Evolutionary conservation across 2,113 vertebrate species (phyloP), one percentile per base, ranked within the genome.

Genomic region (Pyxicephalus adspersus): DNA sequence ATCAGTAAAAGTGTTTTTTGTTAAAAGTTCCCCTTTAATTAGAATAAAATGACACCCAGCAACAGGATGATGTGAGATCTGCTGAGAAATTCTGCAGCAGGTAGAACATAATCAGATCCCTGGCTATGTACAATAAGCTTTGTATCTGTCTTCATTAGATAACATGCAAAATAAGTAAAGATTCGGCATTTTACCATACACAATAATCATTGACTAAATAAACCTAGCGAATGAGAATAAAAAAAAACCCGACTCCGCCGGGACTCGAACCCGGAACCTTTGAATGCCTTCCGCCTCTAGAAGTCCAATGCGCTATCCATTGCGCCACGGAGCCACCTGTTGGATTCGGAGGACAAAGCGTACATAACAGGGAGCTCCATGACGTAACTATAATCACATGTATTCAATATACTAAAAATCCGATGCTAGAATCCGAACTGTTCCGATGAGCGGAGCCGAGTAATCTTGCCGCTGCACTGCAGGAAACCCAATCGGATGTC

Each of bases 301-400:
- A 94, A 95, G 94, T 95, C 93, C 94, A 95, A 95, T 95, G 94
- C 94, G 93, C 93, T 94, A 95, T 94, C 94, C 93, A 94, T 94
- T 94, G 94, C 94, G 94, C 94, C 94, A 95, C 94, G 93, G 94
- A 95, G 94, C 94, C 94, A 94, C 93, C 93, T 95, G 94, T 95
- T 94, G 92, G 90, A 92, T 0, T 23, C 0, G 0, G 2, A 7
- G 20, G 26, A 64, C 38, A 74, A 60, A 51, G 8, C 26, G 1
- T 28, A 26, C 29, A 77, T 57, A 20, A 19, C 16, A 7, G 55
- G 13, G 4, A 64, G 5, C 11, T 5, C 45, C 28, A 17, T 51
- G 3, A 15, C 13, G 5, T 22, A 18, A 45, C 1, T n/a, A n/a
- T 0, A n/a, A 45, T 2, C 4, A 20, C 23, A 31, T 65, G 5